These are phyloP conservation scores for Odontesthes bonariensis DNA, from an alignment of 2,113 vertebrate genomes.

Conservation along the genomic window DNA sequence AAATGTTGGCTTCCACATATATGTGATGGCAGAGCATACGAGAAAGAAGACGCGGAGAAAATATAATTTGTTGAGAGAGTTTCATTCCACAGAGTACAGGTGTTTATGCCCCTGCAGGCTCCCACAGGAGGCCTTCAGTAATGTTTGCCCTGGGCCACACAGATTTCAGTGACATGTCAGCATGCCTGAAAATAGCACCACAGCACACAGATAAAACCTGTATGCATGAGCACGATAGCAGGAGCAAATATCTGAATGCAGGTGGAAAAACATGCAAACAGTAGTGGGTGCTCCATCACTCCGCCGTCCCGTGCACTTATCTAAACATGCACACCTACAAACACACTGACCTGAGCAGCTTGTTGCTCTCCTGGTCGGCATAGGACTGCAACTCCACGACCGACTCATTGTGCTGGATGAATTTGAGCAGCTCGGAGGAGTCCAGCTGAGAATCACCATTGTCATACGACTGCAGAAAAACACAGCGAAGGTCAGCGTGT, in stretches of 20 bases:
- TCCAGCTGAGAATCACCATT: slow-evolving; percentile 93
- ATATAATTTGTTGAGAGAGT: not conserved
- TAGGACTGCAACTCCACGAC: slow-evolving; percentile 92
- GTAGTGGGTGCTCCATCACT: not conserved
- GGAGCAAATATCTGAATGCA: slow-evolving; percentile 10
- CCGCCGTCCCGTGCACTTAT: not conserved
- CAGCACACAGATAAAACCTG: slow-evolving; percentile 25
- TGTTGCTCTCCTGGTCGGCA: slow-evolving; percentile 94
- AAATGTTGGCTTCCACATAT: slow-evolving; percentile 9
- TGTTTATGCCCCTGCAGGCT: slow-evolving; percentile 13
- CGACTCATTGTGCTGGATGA: slow-evolving; percentile 96
- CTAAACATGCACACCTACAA: not conserved
- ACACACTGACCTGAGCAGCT: slow-evolving; percentile 89
- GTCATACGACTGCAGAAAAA: slow-evolving; percentile 87
- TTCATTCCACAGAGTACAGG: slow-evolving; percentile 13
- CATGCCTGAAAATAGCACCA: slow-evolving; percentile 56
- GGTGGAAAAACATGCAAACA: slow-evolving; percentile 3
- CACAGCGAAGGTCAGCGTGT: too few species aligned
- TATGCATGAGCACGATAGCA: slow-evolving; percentile 3
- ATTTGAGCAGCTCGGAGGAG: slow-evolving; percentile 94
- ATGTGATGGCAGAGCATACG: not conserved
- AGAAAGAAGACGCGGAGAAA: slow-evolving; percentile 6
- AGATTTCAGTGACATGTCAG: slow-evolving; percentile 26
- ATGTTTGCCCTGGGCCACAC: slow-evolving; percentile 34
- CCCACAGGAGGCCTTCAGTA: slow-evolving; percentile 37